Evolutionary conservation across 2,113 vertebrate genomes (phyloP).

Genomic region (Thryonomys swinderianus): DNA sequence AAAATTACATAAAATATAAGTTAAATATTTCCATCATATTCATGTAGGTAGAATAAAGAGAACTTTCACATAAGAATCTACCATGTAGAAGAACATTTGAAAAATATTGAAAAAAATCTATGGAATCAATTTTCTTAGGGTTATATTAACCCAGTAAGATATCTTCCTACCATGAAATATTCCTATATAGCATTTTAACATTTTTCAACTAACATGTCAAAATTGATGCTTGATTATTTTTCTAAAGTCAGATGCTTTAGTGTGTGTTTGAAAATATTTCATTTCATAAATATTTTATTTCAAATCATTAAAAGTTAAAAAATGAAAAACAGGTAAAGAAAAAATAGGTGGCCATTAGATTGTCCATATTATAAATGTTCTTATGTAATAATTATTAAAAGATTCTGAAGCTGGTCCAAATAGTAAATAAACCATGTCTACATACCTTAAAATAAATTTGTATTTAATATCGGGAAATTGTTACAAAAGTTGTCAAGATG

Average conservation of each 20-base stretch:
- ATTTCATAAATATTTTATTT: too few relatives aligned
- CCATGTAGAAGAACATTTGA: not conserved
- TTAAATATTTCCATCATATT: not conserved
- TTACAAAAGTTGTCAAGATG: not conserved
- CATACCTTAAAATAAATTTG: not conserved
- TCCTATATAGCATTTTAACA: not conserved
- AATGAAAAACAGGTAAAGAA: not conserved
- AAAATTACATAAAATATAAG: not conserved
- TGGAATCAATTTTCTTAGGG: not conserved
- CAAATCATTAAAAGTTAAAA: not conserved
- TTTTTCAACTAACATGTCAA: not conserved
- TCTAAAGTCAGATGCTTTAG: not conserved
- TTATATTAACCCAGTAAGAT: not conserved
- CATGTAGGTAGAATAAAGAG: not conserved
- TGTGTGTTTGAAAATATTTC: not conserved
- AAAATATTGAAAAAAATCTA: not conserved
- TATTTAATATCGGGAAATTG: not conserved
- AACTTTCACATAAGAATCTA: not conserved
- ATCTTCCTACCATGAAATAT: not conserved
- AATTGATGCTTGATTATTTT: not conserved
- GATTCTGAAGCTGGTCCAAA: not conserved
- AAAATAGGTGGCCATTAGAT: not conserved
- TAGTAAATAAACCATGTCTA: fast-evolving
- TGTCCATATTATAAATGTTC: not conserved
- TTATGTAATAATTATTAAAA: not conserved